Percentiles rank a stretch among this genome's conserved stretches.
Evolutionary conservation across 2,113 vertebrate genomes (phyloP).

Genomic region (Hemiscyllium ocellatum): DNA sequence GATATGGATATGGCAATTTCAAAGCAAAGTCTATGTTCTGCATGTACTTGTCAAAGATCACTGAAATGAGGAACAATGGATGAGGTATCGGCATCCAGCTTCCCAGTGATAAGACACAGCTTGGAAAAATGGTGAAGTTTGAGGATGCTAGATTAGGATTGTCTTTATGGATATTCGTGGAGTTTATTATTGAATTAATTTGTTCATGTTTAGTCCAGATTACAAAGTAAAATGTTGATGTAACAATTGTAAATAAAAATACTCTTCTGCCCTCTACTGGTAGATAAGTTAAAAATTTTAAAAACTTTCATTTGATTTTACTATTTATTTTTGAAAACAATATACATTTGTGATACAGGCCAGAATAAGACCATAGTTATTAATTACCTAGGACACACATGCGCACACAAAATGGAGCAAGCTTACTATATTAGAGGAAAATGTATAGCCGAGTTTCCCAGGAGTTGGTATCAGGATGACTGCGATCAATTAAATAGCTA

Average conservation of each 20-base stretch:
- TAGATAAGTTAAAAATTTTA: background rate
- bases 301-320: no score
- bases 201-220: background rate
- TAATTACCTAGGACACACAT: background rate
- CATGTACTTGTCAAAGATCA: background rate
- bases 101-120: background rate
- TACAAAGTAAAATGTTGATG: background rate
- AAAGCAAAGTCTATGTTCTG: background rate
- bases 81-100: background rate
- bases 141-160: background rate
- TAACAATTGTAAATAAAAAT: background rate
- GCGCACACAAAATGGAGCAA: background rate
- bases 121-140: background rate
- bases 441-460: background rate
- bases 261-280: constrained; percentile 21
- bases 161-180: background rate
- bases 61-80: background rate
- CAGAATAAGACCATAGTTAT: background rate
- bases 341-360: background rate
- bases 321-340: background rate
- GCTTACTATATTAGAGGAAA: background rate
- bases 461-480: background rate
- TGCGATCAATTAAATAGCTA: background rate
- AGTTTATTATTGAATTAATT: background rate
- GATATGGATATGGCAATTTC: background rate